Evolutionary conservation across 2,797 vertebrate genomes (phyloP).

Genomic region (Cuculus canorus): DNA sequence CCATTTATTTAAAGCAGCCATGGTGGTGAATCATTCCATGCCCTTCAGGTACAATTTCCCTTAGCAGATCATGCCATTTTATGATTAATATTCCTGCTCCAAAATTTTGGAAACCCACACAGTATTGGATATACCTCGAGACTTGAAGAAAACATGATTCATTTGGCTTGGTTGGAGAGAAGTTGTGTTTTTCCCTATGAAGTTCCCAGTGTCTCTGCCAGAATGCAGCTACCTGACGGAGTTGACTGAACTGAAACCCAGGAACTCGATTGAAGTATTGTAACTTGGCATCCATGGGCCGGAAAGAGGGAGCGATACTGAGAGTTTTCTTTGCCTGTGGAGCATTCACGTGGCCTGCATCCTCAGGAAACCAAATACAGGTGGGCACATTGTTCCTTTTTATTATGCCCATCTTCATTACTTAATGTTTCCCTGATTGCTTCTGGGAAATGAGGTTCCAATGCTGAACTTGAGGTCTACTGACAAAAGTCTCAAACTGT

Average conservation of each 20-base stretch:
- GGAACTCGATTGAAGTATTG: background rate
- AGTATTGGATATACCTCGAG: background rate
- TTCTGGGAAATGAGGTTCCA: background rate
- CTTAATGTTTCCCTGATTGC: background rate
- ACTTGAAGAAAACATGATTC: background rate
- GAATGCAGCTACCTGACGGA: background rate
- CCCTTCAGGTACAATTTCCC: background rate
- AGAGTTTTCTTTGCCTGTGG: background rate
- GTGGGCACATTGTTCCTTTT: background rate
- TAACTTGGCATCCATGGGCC: fast-evolving
- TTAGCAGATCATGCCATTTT: background rate
- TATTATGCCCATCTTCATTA: background rate
- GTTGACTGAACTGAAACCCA: background rate
- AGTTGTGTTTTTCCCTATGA: background rate
- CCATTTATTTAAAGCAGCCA: background rate
- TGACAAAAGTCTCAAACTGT: background rate
- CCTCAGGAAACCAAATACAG: background rate
- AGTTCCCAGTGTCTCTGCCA: background rate
- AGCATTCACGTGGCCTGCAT: background rate
- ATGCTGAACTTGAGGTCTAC: background rate
- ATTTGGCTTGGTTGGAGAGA: background rate
- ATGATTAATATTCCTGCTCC: background rate
- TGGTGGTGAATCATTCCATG: background rate
- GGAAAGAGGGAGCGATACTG: background rate
- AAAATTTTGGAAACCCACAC: background rate